Evolutionary conservation across 1,140 invertebrate species (phyloP).

Genomic region (Leptonema lineaticorne): DNA sequence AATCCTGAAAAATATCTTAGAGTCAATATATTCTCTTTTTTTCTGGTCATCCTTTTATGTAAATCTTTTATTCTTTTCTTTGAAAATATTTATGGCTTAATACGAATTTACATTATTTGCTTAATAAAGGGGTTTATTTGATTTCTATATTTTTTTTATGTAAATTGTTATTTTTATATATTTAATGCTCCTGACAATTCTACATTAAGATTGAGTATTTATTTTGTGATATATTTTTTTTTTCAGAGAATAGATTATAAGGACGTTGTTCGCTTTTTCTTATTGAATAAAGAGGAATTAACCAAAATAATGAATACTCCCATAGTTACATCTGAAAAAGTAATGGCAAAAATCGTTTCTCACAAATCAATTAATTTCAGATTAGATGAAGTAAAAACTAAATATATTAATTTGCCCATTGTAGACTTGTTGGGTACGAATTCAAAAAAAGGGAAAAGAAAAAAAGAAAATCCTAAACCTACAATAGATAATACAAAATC

Average conservation of each 20-base stretch:
- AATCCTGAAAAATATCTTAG: background rate
- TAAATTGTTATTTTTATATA: no score
- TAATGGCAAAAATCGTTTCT: conserved; percentile 31
- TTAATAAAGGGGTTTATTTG: background rate
- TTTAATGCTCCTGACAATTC: no score
- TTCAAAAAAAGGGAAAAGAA: conserved; percentile 30
- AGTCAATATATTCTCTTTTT: no score
- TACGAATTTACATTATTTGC: no score
- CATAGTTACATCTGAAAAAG: conserved; percentile 32
- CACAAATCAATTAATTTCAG: conserved; percentile 31
- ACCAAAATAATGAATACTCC: conserved; percentile 37
- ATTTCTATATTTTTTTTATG: conserved; percentile 13
- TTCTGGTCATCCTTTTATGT: no score
- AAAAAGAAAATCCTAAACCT: conserved; percentile 34
- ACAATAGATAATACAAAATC: no score
- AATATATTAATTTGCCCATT: conserved; percentile 27
- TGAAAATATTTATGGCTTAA: no score
- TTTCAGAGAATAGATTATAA: conserved; percentile 35
- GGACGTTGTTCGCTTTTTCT: conserved; percentile 34
- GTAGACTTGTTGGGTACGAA: conserved; percentile 34
- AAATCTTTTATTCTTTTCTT: background rate
- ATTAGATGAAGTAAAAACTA: conserved; percentile 26
- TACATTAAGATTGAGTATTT: no score
- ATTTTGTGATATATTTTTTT: conserved; percentile 6
- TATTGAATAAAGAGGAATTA: conserved; percentile 33